Evolutionary conservation across 64 coral and sea anemone species (phyloP), one percentile per base, ranked within the genome.

Genomic region (Trachythela sp.): DNA sequence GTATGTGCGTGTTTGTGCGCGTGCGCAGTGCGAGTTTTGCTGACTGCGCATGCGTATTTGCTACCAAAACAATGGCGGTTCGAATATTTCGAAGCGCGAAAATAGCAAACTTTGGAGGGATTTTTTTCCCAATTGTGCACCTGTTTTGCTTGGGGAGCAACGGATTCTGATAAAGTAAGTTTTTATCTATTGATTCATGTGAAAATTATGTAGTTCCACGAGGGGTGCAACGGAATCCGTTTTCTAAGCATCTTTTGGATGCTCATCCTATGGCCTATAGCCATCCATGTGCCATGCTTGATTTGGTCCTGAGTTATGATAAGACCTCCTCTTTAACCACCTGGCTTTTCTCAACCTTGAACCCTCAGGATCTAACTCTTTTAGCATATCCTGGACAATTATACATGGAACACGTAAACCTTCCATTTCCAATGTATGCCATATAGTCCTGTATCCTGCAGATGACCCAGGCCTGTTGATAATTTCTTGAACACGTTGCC

Each of bases 351-450:
- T 35, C 34, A 80, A 38, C 38, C 34, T 5, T 9, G 75, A 80
- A 38, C 75, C 75, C 8, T 80, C 75, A 15, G 75, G 75, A 39
- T 80, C 75, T 22, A 80, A 35, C 20, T 80, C 75, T 22, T 80
- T 80, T 80, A 80, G 37, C 37, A 80, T 80, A 35, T 80, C 33
- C 37, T 80, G 75, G 31, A 80, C 32, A 0, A 80, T 39, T 80
- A 80, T 37, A 37, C 75, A 29, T 14, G 75, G 75, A 80, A 80
- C 75, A 37, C 75, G 31, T 29, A 80, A 80, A 39, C 75, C 75
- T 39, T 80, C 75, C 75, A 39, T 80, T 37, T 80, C 75, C 35
- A 80, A 80, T 0, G 75, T 80, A 80, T 80, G 75, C 75, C 75
- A 80, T 13, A 80, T 35, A 14, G 75, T 80, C 75, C 75, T 35